A percentile compares a stretch with the other conserved stretches of the same genome.
Evolutionary conservation across 2,888 invertebrate genomes (phyloP).

Genomic region (Diogma glabrata): DNA sequence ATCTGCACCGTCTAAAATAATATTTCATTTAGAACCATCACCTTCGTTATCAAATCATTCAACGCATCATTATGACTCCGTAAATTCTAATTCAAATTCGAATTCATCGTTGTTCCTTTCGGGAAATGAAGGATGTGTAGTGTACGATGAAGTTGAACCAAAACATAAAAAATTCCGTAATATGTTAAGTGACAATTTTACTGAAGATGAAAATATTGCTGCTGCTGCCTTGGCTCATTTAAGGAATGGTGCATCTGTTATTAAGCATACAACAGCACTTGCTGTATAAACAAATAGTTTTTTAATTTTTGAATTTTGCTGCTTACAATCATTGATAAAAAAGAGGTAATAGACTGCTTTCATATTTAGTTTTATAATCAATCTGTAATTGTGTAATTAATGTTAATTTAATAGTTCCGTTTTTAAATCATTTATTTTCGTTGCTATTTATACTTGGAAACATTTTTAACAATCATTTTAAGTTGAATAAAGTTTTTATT

Average conservation of each 20-base stretch:
- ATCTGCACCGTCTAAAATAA: neutral
- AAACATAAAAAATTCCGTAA: constrained; percentile 5
- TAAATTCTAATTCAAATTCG: neutral
- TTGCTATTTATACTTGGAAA: too few species aligned
- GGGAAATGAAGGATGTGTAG: neutral
- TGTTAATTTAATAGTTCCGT: too few species aligned
- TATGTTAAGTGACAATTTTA: constrained; percentile 20
- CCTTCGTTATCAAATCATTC: neutral
- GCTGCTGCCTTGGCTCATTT: constrained; percentile 35
- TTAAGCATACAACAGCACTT: constrained; percentile 34
- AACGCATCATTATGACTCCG: neutral
- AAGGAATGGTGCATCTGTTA: constrained; percentile 36
- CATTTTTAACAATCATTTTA: too few species aligned
- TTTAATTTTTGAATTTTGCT: too few species aligned
- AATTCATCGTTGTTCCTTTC: neutral
- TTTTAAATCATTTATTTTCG: too few species aligned
- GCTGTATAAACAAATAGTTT: too few species aligned
- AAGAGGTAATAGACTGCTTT: too few species aligned
- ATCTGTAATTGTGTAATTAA: too few species aligned
- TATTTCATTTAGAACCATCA: constrained; percentile 1
- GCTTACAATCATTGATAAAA: too few species aligned
- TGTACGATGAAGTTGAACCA: neutral
- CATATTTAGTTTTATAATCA: too few species aligned
- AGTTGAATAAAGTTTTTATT: too few species aligned
- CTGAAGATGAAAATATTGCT: constrained; percentile 37